These are phyloP conservation scores for Himalopsyche phryganea DNA, from an alignment of 1,140 invertebrate species.

Conservation along the genomic window DNA sequence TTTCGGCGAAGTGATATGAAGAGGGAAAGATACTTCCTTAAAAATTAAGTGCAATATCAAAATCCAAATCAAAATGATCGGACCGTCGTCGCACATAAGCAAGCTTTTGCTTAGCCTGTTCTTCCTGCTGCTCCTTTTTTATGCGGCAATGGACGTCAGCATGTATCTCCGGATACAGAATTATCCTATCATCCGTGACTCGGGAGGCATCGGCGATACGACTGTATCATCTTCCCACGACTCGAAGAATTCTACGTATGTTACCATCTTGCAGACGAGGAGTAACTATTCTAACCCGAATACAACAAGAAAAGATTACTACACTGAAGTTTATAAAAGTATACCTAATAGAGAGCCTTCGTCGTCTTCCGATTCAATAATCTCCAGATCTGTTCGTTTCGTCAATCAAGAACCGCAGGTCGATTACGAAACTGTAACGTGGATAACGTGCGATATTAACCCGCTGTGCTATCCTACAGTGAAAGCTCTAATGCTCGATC, in stretches of 20 bases:
- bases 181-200: conserved; percentile 48
- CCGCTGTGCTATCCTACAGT: conserved; percentile 72
- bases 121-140: conserved; percentile 53
- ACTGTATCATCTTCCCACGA: background rate
- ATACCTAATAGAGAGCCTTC: background rate
- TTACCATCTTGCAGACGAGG: background rate
- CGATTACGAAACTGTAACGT: conserved; percentile 55
- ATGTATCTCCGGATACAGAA: conserved; percentile 59
- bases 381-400: conserved; percentile 3
- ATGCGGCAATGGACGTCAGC: conserved; percentile 58
- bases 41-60: no score
- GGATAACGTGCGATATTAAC: conserved; percentile 64
- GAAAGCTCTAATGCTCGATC: conserved; percentile 70
- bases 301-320: conserved; percentile 20
- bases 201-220: background rate
- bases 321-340: conserved; percentile 15
- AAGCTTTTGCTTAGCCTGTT: conserved; percentile 52
- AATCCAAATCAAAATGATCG: conserved; percentile 46
- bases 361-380: conserved; percentile 9
- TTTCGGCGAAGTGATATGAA: no score
- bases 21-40: no score
- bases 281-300: conserved; percentile 15
- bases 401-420: conserved; percentile 22
- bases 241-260: conserved; percentile 11
- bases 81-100: conserved; percentile 57